A percentile compares a stretch with the other conserved stretches of the same genome.
These are phyloP conservation scores for Elymnias hypermnestra DNA, from an alignment of 1,140 invertebrate genomes.

Conservation along the genomic window DNA sequence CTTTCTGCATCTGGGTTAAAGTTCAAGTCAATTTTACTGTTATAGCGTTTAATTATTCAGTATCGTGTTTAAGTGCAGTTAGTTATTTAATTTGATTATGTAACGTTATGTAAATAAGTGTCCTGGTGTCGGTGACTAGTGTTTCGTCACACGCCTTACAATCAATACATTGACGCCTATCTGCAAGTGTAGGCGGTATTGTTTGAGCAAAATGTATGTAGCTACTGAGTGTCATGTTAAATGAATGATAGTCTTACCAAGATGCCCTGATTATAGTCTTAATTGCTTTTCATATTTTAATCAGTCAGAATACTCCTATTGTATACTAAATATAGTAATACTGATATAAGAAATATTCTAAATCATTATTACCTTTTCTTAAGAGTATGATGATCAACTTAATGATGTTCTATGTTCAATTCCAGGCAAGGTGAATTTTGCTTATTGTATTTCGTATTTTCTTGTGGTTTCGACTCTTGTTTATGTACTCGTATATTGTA, in stretches of 20 bases:
- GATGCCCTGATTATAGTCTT: too few species aligned
- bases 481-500: too few species aligned
- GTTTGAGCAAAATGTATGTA: slow-evolving; percentile 24
- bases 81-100: slow-evolving; percentile 14
- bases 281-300: too few species aligned
- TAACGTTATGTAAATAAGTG: slow-evolving; percentile 24
- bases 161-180: slow-evolving; percentile 25
- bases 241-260: slow-evolving; percentile 8
- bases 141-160: slow-evolving; percentile 21
- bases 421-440: too few species aligned
- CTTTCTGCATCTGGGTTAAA: slow-evolving; percentile 1
- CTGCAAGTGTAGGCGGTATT: slow-evolving; percentile 24
- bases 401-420: too few species aligned
- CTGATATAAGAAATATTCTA: too few species aligned
- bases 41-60: slow-evolving; percentile 3
- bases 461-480: too few species aligned
- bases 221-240: slow-evolving; percentile 17
- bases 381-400: too few species aligned
- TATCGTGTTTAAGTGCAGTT: neutral
- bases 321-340: too few species aligned
- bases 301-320: too few species aligned
- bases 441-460: too few species aligned
- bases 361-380: too few species aligned
- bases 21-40: slow-evolving; percentile 6
- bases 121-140: slow-evolving; percentile 12